These are phyloP conservation scores for Dromococcyx pavoninus DNA, from an alignment of 2,797 vertebrate genomes.

Conservation along the genomic window DNA sequence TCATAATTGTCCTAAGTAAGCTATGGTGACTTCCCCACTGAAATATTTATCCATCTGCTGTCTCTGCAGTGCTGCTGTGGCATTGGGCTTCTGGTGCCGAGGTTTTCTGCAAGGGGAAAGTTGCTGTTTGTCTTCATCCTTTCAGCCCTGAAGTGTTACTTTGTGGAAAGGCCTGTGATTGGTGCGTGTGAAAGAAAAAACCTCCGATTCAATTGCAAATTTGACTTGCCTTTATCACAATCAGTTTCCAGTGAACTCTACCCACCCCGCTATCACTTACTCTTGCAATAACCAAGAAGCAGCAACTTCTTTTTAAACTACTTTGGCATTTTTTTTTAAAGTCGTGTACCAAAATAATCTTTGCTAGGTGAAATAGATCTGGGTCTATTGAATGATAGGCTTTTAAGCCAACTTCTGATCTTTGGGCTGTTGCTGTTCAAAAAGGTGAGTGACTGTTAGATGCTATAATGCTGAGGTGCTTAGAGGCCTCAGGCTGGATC, in stretches of 20 bases:
- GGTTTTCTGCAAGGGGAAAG: not conserved
- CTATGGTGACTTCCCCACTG: not conserved
- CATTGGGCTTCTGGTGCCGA: not conserved
- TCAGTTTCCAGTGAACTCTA: not conserved
- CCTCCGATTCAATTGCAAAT: not conserved
- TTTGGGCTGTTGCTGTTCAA: not conserved
- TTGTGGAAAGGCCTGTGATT: not conserved
- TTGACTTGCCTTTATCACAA: not conserved
- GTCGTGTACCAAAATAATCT: not conserved
- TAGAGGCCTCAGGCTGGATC: not conserved
- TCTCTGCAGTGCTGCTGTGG: not conserved
- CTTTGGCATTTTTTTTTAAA: not conserved
- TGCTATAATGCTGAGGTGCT: not conserved
- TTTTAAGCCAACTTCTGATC: not conserved
- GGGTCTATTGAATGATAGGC: not conserved
- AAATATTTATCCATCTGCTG: not conserved
- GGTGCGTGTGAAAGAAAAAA: not conserved
- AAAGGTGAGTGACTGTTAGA: fast-evolving
- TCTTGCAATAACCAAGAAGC: not conserved
- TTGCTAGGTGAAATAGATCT: not conserved
- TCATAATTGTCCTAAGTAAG: not conserved
- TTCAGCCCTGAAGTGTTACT: not conserved
- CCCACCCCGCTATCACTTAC: not conserved
- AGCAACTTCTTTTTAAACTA: not conserved
- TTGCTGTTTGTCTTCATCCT: not conserved